A percentile compares a stretch with the other conserved stretches of the same genome.
phyloP scores from a whole-genome alignment of 2,113 vertebrate genomes.

The Passer montanus region DNA sequence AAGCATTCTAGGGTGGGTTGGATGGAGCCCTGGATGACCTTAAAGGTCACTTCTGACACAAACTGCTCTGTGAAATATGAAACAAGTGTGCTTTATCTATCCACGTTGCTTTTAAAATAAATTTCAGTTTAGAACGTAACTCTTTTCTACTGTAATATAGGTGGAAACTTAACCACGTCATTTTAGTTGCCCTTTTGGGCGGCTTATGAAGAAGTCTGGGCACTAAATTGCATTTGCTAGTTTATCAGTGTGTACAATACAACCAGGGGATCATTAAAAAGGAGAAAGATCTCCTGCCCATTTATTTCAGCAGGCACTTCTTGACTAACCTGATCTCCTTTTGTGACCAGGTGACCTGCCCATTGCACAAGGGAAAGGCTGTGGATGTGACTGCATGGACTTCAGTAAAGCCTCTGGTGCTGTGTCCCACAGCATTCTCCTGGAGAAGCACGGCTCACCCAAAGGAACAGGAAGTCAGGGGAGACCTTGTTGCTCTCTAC shows the following conservation, averaged over 20 bases:
- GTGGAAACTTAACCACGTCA: neutral
- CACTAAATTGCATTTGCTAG: neutral
- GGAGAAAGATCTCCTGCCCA: too few relatives aligned
- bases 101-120: neutral
- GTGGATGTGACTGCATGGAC: neutral
- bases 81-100: neutral
- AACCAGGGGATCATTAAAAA: neutral
- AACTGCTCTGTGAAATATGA: neutral
- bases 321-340: neutral
- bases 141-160: accelerated
- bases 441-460: neutral
- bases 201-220: neutral
- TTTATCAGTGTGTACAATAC: neutral
- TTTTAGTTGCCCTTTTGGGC: neutral
- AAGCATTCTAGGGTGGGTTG: accelerated
- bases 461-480: neutral
- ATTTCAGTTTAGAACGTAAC: accelerated
- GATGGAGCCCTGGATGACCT: neutral
- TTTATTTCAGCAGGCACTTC: neutral
- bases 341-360: neutral
- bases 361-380: neutral
- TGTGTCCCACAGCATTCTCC: neutral
- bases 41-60: neutral
- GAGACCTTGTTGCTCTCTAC: neutral
- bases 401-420: neutral